Base-by-base conservation (phyloP, 2,797 vertebrate genomes). In the Adelosebastes latens region DNA sequence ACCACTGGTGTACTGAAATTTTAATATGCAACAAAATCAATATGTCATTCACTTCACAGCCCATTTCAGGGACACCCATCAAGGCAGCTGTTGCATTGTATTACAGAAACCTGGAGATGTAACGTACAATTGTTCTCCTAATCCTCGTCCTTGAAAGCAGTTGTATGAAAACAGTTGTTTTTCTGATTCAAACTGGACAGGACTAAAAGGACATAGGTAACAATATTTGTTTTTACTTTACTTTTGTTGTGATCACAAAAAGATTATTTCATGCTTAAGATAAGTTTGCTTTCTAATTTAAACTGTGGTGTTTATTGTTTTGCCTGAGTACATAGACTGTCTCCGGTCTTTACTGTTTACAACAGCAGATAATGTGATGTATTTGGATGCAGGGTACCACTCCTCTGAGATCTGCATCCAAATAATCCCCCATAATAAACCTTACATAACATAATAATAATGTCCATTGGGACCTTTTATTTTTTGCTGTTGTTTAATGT, bases 11-110 rank as follows among this genome's bases (percentile, higher is more conserved):
- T 72, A 63, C 69, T 53, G 32, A 61, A 63, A 79, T 84, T 82
- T 72, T 59, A 79, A 86, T 56, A 82, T 39, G 75, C 55, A 76
- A 61, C 34, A 56, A 75, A 80, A 72, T 60, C 72, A 79, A 89
- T 71, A 67, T 75, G 71, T 79, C 65, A 80, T 56, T 82, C 52
- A 68, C 14, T 77, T 85, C 55, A 79, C 27, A 69, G 70, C 25
- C 27, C 14, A 70, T 80, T 81, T 84, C 49, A 75, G 61, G 25
- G 61, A 68, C 67, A 34, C 2, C 13, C 36, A 65, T 79, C 42
- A 74, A 20, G 39, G 55, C 49, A 72, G 18, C 22, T 71, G 39
- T 27, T 67, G 25, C 46, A 20, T 27, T 52, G 61, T 34, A 59
- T 75, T 56, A 68, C 14, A 60, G 24, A 58, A 59, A 72, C 24